Percentiles rank a stretch among this genome's conserved stretches.
Evolutionary conservation across 2,797 vertebrate species (phyloP).

Genomic region (Mus spretus): DNA sequence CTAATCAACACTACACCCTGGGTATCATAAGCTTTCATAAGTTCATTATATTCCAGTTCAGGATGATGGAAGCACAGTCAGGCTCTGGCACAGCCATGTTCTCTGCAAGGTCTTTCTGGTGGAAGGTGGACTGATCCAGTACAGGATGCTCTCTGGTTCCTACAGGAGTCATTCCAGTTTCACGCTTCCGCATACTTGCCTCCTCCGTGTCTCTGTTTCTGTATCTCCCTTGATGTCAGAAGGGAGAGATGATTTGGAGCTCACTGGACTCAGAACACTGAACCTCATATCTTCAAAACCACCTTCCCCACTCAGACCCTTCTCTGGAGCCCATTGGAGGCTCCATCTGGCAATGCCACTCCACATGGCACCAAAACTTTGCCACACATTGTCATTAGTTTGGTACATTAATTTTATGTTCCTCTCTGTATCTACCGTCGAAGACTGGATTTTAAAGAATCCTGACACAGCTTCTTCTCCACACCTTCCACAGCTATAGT

Average conservation of each 20-base stretch:
- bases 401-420: too few species aligned
- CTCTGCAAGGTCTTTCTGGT: background rate
- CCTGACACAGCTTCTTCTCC: background rate
- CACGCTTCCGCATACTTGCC: too few species aligned
- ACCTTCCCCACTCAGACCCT: background rate
- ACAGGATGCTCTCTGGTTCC: background rate
- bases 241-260: background rate
- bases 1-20: background rate
- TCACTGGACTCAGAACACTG: too few species aligned
- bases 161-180: too few species aligned
- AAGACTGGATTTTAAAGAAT: background rate
- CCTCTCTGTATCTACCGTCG: background rate
- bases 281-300: background rate
- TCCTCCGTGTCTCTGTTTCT: background rate
- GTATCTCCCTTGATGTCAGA: background rate
- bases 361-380: too few species aligned
- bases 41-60: background rate
- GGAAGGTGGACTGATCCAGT: too few species aligned
- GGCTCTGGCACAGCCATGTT: background rate
- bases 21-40: too few species aligned
- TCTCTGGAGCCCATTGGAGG: background rate
- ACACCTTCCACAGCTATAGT: background rate
- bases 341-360: too few species aligned
- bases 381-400: background rate
- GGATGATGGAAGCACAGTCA: background rate